Evolutionary conservation across 2,113 vertebrate genomes (phyloP).

Genomic region (Onychostruthus taczanowskii): DNA sequence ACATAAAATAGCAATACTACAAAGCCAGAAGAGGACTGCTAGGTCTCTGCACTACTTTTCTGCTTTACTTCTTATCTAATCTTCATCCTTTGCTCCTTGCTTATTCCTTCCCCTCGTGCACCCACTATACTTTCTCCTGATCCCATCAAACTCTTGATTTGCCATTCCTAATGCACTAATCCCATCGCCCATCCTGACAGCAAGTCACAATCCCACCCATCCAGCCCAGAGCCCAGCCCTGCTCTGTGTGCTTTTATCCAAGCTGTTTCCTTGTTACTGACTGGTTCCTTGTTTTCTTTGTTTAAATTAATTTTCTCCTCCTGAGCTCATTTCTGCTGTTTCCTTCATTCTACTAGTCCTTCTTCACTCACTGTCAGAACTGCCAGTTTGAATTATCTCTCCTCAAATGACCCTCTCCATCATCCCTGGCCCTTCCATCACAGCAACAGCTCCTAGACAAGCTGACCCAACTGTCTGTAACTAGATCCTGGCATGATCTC

Average conservation of each 20-base stretch:
- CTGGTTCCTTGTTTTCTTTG: background rate
- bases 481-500: background rate
- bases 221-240: background rate
- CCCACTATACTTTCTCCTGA: background rate
- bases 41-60: background rate
- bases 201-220: background rate
- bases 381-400: background rate
- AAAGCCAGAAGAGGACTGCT: background rate
- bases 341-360: background rate
- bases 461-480: background rate
- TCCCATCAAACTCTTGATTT: background rate
- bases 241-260: background rate
- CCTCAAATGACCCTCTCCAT: background rate
- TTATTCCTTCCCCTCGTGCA: background rate
- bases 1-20: background rate
- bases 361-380: background rate
- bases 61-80: background rate
- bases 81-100: background rate
- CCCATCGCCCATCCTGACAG: background rate
- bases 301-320: background rate
- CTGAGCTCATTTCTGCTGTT: background rate
- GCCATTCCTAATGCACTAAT: background rate
- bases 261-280: background rate
- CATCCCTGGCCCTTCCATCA: background rate
- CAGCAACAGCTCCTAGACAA: background rate